Evolutionary conservation across 92 coral and sea anemone genomes (phyloP).

Genomic region (Diadumene lineata): DNA sequence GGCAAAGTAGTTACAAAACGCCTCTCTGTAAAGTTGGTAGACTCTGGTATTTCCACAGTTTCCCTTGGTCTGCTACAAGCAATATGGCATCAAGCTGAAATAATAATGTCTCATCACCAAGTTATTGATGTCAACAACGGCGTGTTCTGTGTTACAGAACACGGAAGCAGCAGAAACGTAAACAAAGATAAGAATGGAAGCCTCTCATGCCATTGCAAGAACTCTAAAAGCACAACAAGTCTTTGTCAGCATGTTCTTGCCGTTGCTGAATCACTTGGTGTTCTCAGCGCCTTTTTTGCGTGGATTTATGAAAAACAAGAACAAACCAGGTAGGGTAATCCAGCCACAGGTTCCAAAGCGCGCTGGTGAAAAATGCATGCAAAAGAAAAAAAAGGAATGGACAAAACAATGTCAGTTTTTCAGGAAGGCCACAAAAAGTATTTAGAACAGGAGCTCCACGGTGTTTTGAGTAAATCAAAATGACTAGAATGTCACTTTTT

Average conservation of each 20-base stretch:
- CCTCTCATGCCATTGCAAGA: constrained; percentile 37
- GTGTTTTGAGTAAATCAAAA: too few species aligned
- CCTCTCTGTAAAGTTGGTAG: constrained; percentile 33
- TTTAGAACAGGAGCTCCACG: too few species aligned
- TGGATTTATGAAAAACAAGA: not conserved
- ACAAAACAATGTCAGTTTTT: constrained; percentile 11
- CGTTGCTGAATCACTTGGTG: constrained; percentile 40
- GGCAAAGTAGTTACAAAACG: not conserved
- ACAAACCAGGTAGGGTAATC: constrained; percentile 28
- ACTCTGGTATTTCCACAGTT: constrained; percentile 41
- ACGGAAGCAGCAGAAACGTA: constrained; percentile 40
- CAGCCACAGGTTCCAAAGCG: constrained; percentile 28
- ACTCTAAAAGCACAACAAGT: constrained; percentile 27
- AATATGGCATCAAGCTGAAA: constrained; percentile 57
- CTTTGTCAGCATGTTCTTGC: constrained; percentile 13
- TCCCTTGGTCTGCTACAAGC: constrained; percentile 28
- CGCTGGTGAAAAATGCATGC: constrained; percentile 21
- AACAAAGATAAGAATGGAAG: constrained; percentile 14
- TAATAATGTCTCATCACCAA: constrained; percentile 43
- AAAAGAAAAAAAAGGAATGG: constrained; percentile 39
- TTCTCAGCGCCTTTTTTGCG: constrained; percentile 25
- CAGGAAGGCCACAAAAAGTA: not conserved
- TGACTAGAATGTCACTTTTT: too few species aligned
- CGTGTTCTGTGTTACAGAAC: constrained; percentile 51
- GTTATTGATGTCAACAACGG: constrained; percentile 36